Base-by-base conservation (phyloP, 37 sponge, comb jelly and placozoan genomes). In the Geodia barretti region DNA sequence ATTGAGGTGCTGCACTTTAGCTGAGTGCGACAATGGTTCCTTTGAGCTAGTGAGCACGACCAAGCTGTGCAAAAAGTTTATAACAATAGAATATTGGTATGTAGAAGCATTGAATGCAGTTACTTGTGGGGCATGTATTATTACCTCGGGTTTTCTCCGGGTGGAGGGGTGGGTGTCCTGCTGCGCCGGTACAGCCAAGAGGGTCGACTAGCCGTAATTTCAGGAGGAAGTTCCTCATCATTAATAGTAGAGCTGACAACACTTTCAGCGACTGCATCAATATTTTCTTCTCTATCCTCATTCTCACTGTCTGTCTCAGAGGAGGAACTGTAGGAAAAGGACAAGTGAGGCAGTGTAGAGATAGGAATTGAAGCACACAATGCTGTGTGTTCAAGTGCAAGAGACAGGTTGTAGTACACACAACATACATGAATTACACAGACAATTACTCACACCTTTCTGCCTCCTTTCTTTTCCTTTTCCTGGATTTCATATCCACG, bases 121-220 rank as follows among this genome's bases (percentile, higher is more conserved):
- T 0, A 0, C 39, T 30, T 9, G 21, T 40, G 3, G 7, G 34
- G 20, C 66, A 7, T 34, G 14, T 65, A 28, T 23, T 25, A 39
- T 66, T 38, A 61, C 79, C 33, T 17, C 11, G 79, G 67, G 21
- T 4, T 28, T 78, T 68, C 54, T 47, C 54, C 54, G 14, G 54
- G 54, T 47, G 54, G 54, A 47, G 84, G 84, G 38, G 60, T 70
- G 21, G 92, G 92, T 41, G 84, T 92, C 63, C 72, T 82, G 35
- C 92, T 92, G 36, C 23, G 24, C 11, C 92, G 64, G 62, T 73
- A 84, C 37, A 92, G 82, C 88, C 88, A 92, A 1, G 92, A 92
- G 3, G 19, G 41, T 20, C 37, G 39, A 42, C 64, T 59, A 1
- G 71, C 64, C 19, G 42, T 43, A 28, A 83, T 68, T 3, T 78